A percentile compares a stretch with the other conserved stretches of the same genome.
Evolutionary conservation across 1,140 invertebrate species (phyloP).

Genomic region (Gonioctena quinquepunctata): DNA sequence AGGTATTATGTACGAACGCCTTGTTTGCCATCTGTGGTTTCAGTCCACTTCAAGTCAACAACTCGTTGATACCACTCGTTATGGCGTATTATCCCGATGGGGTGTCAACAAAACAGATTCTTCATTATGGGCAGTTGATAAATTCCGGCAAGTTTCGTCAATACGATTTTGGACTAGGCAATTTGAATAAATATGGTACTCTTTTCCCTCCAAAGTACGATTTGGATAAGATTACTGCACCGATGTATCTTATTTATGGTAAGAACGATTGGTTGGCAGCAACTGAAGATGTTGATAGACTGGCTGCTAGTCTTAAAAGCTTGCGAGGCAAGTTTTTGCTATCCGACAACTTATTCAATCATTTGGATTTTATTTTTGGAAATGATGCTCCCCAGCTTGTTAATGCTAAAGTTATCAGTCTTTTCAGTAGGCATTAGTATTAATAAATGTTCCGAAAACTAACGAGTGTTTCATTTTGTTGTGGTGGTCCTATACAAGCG

Average conservation of each 20-base stretch:
- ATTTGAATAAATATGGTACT: constrained; percentile 56
- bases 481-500: too few species aligned
- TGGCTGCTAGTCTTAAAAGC: constrained; percentile 56
- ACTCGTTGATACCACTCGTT: constrained; percentile 67
- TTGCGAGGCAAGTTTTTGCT: constrained; percentile 56
- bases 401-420: constrained; percentile 32
- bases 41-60: constrained; percentile 60
- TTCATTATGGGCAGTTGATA: constrained; percentile 69
- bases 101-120: constrained; percentile 73
- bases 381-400: constrained; percentile 53
- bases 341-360: constrained; percentile 60
- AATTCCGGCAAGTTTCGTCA: constrained; percentile 63
- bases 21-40: constrained; percentile 64
- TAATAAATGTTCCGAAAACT: too few species aligned
- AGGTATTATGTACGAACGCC: constrained; percentile 63
- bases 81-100: constrained; percentile 75
- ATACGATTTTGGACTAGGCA: constrained; percentile 59
- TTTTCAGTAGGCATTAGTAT: constrained; percentile 12
- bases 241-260: constrained; percentile 60
- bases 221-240: constrained; percentile 63
- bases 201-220: constrained; percentile 60
- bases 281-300: constrained; percentile 41
- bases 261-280: constrained; percentile 58
- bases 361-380: constrained; percentile 64
- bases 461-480: too few species aligned